Conservation (phyloP, 2,113 vertebrate genomes). For the Panthera leo region DNA sequence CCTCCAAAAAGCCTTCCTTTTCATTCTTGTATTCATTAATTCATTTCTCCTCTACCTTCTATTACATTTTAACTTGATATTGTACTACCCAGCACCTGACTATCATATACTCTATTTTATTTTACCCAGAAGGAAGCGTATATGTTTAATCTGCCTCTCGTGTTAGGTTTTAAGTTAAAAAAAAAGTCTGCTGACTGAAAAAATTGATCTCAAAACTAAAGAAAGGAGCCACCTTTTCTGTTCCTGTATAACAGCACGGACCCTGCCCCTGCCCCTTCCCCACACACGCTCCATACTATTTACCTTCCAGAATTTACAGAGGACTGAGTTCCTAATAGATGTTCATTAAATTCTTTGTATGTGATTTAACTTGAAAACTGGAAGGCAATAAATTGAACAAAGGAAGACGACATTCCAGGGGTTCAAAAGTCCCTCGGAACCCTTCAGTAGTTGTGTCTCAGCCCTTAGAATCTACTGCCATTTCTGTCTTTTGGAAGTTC, state of each 20-base stretch:
- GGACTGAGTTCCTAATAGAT: neutral
- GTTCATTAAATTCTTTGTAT: neutral
- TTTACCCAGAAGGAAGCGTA: neutral
- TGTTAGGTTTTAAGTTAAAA: neutral
- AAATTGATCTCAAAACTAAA: neutral
- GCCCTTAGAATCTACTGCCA: neutral
- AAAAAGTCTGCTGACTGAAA: neutral
- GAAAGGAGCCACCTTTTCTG: neutral
- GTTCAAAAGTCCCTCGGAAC: neutral
- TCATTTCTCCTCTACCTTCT: neutral
- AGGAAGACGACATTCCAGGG: neutral
- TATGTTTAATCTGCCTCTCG: neutral
- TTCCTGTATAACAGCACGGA: neutral
- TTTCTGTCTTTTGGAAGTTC: neutral
- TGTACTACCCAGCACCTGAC: too few species aligned
- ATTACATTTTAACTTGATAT: neutral
- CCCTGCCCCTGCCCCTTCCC: fast-evolving
- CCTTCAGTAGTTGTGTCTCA: neutral
- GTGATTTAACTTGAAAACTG: neutral
- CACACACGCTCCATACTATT: neutral
- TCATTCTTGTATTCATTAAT: neutral
- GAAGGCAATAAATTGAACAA: neutral
- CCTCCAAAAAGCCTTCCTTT: neutral
- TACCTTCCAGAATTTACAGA: neutral
- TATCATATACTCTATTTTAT: neutral